Base-by-base conservation (phyloP, 2,888 invertebrate species). In the Idaea aversata region DNA sequence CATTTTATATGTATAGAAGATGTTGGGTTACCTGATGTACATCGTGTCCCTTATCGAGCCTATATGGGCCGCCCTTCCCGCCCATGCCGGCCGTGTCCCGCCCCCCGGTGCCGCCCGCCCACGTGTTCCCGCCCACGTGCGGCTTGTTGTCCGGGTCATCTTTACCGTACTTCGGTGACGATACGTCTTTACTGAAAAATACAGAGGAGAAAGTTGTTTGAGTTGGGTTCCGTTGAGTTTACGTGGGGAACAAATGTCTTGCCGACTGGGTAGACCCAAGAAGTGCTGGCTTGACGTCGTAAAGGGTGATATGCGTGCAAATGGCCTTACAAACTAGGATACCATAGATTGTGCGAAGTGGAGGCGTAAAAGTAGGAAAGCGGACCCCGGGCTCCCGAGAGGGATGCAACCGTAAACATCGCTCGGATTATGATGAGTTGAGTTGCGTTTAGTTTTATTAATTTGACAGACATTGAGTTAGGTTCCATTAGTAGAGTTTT, bases 41-140 rank as follows among this genome's bases (percentile, higher is more conserved):
- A 70, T 96, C 95, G 76, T 99, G 98, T 0, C 99, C 99, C 65
- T 97, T 97, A 86, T 99, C 99, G 15, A 99, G 92, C 0, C 99
- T 93, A 89, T 98, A 99, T 0, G 99, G 99, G 0, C 99, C 99
- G 16, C 99, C 99, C 87, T 98, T 97, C 2, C 99, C 99, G 10
- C 99, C 99, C 59, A 99, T 91, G 0, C 99, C 99, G 0, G 99
- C 98, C 0, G 99, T 99, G 84, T 98, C 98, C 65, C 98, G 93
- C 34, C 98, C 98, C 57, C 98, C 98, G 10, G 96, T 97, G 63
- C 99, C 99, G 38, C 99, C 98, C 61, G 99, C 98, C 99, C 99
- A 99, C 0, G 97, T 98, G 83, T 98, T 98, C 0, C 99, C 99
- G 38, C 99, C 99, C 59, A 98, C 98, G 88, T 99, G 99, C 0